Conservation (phyloP, 2,888 invertebrate genomes). For the Anodontia alba region DNA sequence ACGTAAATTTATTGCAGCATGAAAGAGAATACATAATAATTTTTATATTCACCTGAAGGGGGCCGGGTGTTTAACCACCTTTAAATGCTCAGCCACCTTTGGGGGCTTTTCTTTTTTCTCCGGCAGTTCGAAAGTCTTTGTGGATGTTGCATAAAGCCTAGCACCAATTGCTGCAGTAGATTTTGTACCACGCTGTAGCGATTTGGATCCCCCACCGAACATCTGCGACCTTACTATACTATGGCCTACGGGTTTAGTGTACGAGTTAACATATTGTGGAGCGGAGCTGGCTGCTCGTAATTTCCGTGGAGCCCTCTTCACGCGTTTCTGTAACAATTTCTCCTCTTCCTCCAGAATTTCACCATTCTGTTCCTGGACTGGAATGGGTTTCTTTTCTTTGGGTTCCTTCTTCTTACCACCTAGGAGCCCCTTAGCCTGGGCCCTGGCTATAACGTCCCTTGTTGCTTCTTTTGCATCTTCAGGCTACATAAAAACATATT, state of each 20-base stretch:
- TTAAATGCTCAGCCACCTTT: conserved; percentile 70
- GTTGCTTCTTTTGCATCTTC: conserved; percentile 80
- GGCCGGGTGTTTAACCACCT: conserved; percentile 78
- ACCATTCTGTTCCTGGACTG: conserved; percentile 47
- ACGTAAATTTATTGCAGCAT: background rate
- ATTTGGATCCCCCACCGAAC: conserved; percentile 32
- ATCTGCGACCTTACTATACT: conserved; percentile 59
- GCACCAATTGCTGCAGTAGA: conserved; percentile 55
- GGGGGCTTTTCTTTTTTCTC: conserved; percentile 53
- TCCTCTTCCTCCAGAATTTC: conserved; percentile 51
- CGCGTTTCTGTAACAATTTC: conserved; percentile 63
- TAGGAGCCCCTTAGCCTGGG: conserved; percentile 74
- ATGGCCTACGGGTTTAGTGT: conserved; percentile 53
- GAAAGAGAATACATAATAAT: background rate
- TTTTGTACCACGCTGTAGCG: conserved; percentile 40
- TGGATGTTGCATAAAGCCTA: conserved; percentile 49
- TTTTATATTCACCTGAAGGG: conserved; percentile 78
- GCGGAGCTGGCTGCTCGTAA: conserved; percentile 53
- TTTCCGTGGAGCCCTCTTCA: conserved; percentile 62
- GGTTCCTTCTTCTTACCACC: conserved; percentile 64
- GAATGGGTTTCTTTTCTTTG: conserved; percentile 38
- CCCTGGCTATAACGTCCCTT: conserved; percentile 77
- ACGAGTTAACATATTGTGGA: conserved; percentile 37
- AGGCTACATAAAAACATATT: conserved; percentile 67
- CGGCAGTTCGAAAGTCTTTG: conserved; percentile 42